Base-by-base conservation (phyloP, 2,888 invertebrate species). In the Podabrus alpinus region DNA sequence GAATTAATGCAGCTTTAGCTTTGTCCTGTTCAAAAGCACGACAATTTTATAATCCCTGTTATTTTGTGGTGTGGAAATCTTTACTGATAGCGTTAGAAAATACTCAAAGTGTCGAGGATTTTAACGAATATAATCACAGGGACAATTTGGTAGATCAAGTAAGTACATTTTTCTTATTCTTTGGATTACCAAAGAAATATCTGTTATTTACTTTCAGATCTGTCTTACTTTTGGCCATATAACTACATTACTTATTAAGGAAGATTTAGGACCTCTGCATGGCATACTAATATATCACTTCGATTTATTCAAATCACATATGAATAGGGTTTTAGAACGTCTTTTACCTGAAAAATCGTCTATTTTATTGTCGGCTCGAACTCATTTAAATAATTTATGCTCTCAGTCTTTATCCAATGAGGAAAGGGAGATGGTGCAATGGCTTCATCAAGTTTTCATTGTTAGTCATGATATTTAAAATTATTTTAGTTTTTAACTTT, bases 101-200 rank as follows among this genome's bases (percentile, higher is more conserved):
- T 80, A 92, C 95, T 0, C 92, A 93, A 73, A 91, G 94, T 83
- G 91, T 95, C 68, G 93, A 93, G 59, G 95, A 95, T 85, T 95
- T 93, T 80, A 92, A 92, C 19, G 97, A 97, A 86, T 96, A 94
- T 84, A 93, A 93, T 82, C 97, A 97, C 86, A 92, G 94, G 76
- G 95, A 96, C 84, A 92, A 92, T 83, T 90, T 97, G n/a, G 91
- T 94, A 76, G 95, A 96, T 85, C 96, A 97, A 89, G 93, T 93
- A 82, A 82, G 64, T 25, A 15, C 25, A 15, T 2, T n/a, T 45
- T n/a, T 45, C 45, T n/a, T 45, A 1, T 13, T 13, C 11, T 29
- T 25, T n/a, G 45, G n/a, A n/a, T n/a, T n/a, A n/a, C n/a, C n/a
- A n/a, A n/a, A n/a, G n/a, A n/a, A n/a, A n/a, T n/a, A 59, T 66